Base-by-base conservation (phyloP, 1,140 invertebrate genomes). In the Saccostrea cuccullata region DNA sequence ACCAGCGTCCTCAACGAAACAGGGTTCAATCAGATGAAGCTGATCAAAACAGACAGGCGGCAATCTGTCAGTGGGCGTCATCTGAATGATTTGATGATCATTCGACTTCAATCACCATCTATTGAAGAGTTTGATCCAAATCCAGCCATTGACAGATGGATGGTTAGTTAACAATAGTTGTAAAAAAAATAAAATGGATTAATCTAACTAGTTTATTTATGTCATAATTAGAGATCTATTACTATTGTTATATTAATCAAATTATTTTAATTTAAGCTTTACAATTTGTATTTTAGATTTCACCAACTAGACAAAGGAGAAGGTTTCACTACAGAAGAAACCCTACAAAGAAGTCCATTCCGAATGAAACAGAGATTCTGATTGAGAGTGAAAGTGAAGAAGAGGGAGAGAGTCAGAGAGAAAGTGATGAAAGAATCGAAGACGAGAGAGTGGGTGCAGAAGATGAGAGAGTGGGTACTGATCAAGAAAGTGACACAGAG, bases 21-120 rank as follows among this genome's bases (percentile, higher is more conserved):
- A 55, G 26, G 26, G 2, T 86, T 86, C 47, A 86, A 86, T 77
- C 85, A 73, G 64, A 86, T 86, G 85, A 86, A 86, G 47, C 20
- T 86, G 6, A 73, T 86, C 67, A 86, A 86, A 23, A 73, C 85
- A 12, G 85, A 86, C 55, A 73, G 85, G 26, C 26, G 67, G 13
- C 85, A 86, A 2, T 26, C 60, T 23, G 9, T 86, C 11, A 86
- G 64, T 56, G 12, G 40, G 15, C 8, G 15, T 9, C 64, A 86
- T 55, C n/a, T 86, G 26, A 86, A 86, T 77, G 67, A 86, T 77
- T 2, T 36, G 26, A 86, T 86, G 85, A 40, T 86, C 15, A 86
- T 86, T 20, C 67, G 67, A 13, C 20, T 86, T 2, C 26, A 86
- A n/a, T 73, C 85, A 1, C 70, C 70, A 12, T 73, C 70, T 9